phyloP scores from a whole-genome alignment of 2,113 vertebrate species.

The Sarotherodon lohbergeri region DNA sequence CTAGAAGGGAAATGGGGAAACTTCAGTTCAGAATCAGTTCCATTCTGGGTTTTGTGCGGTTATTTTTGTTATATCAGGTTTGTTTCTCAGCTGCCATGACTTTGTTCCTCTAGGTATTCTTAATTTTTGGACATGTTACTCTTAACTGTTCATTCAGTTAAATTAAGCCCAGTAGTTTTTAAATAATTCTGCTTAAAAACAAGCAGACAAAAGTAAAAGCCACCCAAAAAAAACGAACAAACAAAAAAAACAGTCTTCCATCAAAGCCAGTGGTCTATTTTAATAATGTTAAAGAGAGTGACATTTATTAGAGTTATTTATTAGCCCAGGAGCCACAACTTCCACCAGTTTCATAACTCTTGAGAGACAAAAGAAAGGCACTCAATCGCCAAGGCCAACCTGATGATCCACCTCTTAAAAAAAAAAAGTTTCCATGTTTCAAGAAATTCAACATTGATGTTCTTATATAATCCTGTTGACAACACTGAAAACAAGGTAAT shows the following conservation, averaged over 20 bases:
- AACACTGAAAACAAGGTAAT: neutral
- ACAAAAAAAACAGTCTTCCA: neutral
- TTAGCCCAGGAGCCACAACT: neutral
- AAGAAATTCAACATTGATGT: neutral
- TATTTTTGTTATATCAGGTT: neutral
- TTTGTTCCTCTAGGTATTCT: neutral
- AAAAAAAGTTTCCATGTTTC: neutral
- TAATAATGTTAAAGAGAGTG: neutral
- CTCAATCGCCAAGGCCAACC: neutral
- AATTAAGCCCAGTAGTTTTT: neutral
- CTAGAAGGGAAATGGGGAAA: neutral
- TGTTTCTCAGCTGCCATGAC: neutral
- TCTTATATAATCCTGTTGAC: neutral
- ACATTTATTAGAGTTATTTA: neutral
- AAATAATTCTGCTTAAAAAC: neutral
- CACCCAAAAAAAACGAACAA: neutral
- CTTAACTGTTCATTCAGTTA: neutral
- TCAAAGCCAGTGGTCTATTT: neutral
- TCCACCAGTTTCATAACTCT: neutral
- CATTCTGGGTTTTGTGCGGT: neutral
- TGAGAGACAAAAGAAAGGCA: neutral
- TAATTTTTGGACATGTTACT: neutral
- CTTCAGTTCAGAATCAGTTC: neutral
- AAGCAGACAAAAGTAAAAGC: neutral
- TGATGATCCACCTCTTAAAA: rapidly evolving